Evolutionary conservation across 2,113 vertebrate species (phyloP).

Genomic region (Tricholaema leucomelas): DNA sequence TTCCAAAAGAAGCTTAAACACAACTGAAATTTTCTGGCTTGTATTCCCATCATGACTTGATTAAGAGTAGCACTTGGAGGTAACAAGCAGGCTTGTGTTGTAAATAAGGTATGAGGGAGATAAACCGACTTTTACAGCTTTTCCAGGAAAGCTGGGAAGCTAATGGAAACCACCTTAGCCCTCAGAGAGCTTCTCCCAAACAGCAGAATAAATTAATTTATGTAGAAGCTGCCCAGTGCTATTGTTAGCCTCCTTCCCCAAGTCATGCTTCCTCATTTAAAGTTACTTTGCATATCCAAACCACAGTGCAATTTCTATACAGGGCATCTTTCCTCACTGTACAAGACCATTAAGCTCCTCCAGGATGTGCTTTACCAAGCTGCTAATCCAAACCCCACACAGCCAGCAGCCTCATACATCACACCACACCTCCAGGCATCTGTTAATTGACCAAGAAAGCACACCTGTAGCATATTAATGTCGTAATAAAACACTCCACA

Average conservation of each 20-base stretch:
- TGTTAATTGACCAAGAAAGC: slow-evolving; percentile 61
- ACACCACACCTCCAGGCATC: slow-evolving; percentile 9
- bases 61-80: background rate
- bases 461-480: slow-evolving; percentile 39
- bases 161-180: slow-evolving; percentile 31
- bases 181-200: slow-evolving; percentile 39
- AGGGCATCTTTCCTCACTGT: background rate
- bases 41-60: background rate
- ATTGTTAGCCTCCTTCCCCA: slow-evolving; percentile 50
- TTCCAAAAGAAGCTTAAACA: background rate
- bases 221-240: slow-evolving; percentile 7
- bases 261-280: slow-evolving; percentile 32
- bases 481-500: slow-evolving; percentile 34
- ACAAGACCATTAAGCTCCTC: slow-evolving; percentile 20
- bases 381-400: background rate
- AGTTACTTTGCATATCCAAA: background rate
- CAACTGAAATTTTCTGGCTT: background rate
- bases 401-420: background rate
- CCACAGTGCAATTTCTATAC: slow-evolving; percentile 27
- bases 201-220: slow-evolving; percentile 35
- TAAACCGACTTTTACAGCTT: slow-evolving; percentile 26
- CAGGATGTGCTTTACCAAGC: slow-evolving; percentile 56
- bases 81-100: background rate
- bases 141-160: slow-evolving; percentile 43
- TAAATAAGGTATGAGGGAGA: slow-evolving; percentile 34